These are phyloP conservation scores for Leptobrachium leishanense DNA, from an alignment of 2,113 vertebrate species.

Conservation along the genomic window DNA sequence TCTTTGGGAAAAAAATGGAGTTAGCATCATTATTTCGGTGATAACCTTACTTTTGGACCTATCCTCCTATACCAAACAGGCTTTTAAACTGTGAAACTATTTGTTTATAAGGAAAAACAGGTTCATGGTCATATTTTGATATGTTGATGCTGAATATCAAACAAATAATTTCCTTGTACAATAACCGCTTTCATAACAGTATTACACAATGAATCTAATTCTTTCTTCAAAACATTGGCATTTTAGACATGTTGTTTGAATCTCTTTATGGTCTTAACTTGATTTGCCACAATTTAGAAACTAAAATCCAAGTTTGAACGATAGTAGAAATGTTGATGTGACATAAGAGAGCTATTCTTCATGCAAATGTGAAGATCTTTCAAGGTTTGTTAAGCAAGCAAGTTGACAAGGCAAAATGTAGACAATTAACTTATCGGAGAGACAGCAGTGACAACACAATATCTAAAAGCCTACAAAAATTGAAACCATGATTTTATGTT, in stretches of 20 bases:
- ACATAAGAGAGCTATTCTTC: slow-evolving; percentile 1
- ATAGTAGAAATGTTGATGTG: neutral
- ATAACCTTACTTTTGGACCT: too few relatives aligned
- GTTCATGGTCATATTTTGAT: too few relatives aligned
- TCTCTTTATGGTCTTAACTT: neutral
- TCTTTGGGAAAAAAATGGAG: too few relatives aligned
- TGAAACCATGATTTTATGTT: neutral
- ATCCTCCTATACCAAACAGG: too few relatives aligned
- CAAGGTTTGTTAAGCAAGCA: neutral
- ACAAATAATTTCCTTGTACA: too few relatives aligned
- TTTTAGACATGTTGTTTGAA: neutral
- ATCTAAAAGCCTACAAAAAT: neutral
- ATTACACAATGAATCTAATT: too few relatives aligned
- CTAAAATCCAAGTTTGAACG: neutral
- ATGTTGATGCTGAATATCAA: too few relatives aligned
- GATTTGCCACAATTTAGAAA: neutral
- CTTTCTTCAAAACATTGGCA: neutral
- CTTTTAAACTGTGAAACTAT: too few relatives aligned
- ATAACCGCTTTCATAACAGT: too few relatives aligned
- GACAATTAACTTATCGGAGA: slow-evolving; percentile 28
- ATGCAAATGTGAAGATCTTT: slow-evolving; percentile 17
- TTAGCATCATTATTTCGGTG: too few relatives aligned
- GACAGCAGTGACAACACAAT: slow-evolving; percentile 23
- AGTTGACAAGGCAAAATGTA: slow-evolving; percentile 9
- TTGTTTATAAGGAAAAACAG: too few relatives aligned